These are phyloP conservation scores for Caretta caretta DNA, from an alignment of 2,113 vertebrate genomes.

Conservation along the genomic window DNA sequence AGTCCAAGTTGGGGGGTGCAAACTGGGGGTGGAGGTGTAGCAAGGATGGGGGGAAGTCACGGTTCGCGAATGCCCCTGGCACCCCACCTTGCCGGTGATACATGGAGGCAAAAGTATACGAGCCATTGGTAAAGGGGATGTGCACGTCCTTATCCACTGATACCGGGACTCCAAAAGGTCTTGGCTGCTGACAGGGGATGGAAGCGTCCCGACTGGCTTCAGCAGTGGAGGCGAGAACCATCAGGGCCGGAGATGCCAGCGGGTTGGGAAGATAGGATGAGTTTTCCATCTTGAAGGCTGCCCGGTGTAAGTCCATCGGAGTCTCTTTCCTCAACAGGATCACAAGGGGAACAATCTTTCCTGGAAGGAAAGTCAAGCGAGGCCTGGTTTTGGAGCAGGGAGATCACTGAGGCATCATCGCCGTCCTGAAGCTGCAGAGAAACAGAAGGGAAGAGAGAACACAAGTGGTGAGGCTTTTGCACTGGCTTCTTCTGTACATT, in stretches of 20 bases:
- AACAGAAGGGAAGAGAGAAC: slow-evolving; percentile 66
- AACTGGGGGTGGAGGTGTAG: slow-evolving; percentile 99
- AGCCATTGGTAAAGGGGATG: slow-evolving; percentile 98
- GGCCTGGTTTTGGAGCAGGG: slow-evolving; percentile 64
- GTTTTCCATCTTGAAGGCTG: slow-evolving; percentile 99
- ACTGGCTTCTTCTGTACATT: slow-evolving; percentile 47
- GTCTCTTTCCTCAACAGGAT: slow-evolving; percentile 79
- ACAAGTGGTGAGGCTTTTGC: slow-evolving; percentile 62
- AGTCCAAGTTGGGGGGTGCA: slow-evolving; percentile 98
- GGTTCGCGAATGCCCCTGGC: slow-evolving; percentile 94
- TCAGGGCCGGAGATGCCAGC: slow-evolving; percentile 95
- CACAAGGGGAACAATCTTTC: slow-evolving; percentile 78
- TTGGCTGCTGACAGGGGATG: slow-evolving; percentile 96
- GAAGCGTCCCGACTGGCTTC: slow-evolving; percentile 98
- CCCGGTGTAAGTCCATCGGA: slow-evolving; percentile 99
- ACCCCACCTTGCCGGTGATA: slow-evolving; percentile 98
- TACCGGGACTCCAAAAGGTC: slow-evolving; percentile 96
- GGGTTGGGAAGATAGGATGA: slow-evolving; percentile 99
- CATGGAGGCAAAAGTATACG: slow-evolving; percentile 99
- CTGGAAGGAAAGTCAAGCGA: slow-evolving; percentile 74
- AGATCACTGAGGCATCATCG: slow-evolving; percentile 80
- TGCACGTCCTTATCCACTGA: slow-evolving; percentile 98
- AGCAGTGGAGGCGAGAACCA: slow-evolving; percentile 98
- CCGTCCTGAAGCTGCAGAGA: slow-evolving; percentile 74
- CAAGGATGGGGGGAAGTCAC: slow-evolving; percentile 97